Conservation (phyloP, 2,797 vertebrate genomes). For the Limnodromus scolopaceus region DNA sequence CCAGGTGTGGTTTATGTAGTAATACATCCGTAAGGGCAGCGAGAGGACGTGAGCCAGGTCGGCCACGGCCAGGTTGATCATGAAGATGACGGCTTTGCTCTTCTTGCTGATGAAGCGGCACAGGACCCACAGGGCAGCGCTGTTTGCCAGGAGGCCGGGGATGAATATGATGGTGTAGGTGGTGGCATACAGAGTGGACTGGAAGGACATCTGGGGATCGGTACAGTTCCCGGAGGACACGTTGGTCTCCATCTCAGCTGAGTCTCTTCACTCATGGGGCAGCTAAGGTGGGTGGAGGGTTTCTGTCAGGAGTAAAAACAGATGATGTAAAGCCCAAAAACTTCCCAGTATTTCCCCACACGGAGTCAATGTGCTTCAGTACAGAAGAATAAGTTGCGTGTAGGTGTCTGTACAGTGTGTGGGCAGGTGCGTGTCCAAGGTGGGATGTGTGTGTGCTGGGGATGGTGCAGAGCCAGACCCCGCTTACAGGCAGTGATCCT, state of each 20-base stretch:
- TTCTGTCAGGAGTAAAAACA: constrained; percentile 21
- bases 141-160: constrained; percentile 87
- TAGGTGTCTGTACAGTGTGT: not conserved
- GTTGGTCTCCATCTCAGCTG: constrained; percentile 1
- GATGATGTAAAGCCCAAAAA: not conserved
- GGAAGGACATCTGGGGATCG: constrained; percentile 63
- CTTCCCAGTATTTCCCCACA: not conserved
- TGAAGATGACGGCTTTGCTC: constrained; percentile 90
- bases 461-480: not conserved
- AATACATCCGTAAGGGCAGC: constrained; percentile 86
- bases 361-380: not conserved
- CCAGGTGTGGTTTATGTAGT: constrained; percentile 85
- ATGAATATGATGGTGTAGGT: constrained; percentile 88
- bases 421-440: too few species aligned
- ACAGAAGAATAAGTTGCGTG: not conserved
- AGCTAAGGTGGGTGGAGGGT: not conserved
- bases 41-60: constrained; percentile 88
- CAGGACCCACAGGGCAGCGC: constrained; percentile 86
- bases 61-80: constrained; percentile 89
- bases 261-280: not conserved
- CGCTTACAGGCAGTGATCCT: accelerated
- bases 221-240: constrained; percentile 20
- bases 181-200: constrained; percentile 79
- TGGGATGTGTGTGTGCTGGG: not conserved
- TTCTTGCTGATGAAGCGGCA: constrained; percentile 85